Base-by-base conservation (phyloP, 30 jellyfish, hydroid and myxozoan genomes). In the Turritopsis dohrnii region DNA sequence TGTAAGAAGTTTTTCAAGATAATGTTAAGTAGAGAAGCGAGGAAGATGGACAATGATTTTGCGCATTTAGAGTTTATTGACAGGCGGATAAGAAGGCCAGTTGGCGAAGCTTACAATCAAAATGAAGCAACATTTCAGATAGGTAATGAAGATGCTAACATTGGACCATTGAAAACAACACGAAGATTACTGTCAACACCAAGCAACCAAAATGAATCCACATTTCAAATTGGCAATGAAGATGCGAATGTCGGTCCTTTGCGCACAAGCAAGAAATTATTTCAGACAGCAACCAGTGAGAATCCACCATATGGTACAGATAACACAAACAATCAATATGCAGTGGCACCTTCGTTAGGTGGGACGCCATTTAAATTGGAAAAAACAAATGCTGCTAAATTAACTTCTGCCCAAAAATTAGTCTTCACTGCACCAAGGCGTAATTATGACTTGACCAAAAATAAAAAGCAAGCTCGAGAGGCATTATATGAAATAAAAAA, bases 361-460 rank as follows among this genome's bases (percentile, higher is more conserved):
- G 65, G 41, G 17, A 31, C 87, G 8, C 87, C 87, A 5, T 80
- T 80, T 26, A 80, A 53, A 28, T 1, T 80, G 1, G 80, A 80
- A 80, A 80, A 65, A 53, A 71, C 87, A 23, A 53, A 65, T 80
- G 80, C 80, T 53, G 80, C 79, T 19, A 80, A 80, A 21, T 31
- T 80, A 23, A 26, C 79, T 3, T 26, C 87, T 16, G 87, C 87
- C 17, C 87, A 80, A 52, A 80, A 80, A 29, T 29, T 80, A 0
- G 87, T 53, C 26, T 80, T 80, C 54, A 26, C 87, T 52, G 87
- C 87, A 53, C 87, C 87, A 31, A 28, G 87, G 21, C 52, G 80
- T 21, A 65, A 80, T 53, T 80, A 30, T 65, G 87, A 65, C 21
- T 65, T 80, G 24, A 52, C 54, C 28, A 22, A 80, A 54, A 80